Conservation (phyloP, 2,797 vertebrate genomes). For the Eulemur mongoz region DNA sequence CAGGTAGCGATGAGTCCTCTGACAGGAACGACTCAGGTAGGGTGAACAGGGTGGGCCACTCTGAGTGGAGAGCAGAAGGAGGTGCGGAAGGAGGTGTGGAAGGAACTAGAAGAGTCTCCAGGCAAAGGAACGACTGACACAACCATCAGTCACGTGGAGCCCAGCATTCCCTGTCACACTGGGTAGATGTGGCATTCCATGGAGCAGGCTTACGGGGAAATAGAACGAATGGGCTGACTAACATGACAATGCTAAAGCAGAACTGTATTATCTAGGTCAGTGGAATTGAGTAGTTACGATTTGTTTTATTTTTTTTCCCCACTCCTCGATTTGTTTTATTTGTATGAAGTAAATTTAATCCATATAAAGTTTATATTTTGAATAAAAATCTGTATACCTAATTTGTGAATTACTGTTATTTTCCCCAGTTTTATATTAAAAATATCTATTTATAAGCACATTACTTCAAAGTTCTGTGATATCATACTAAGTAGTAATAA, state of each 20-base stretch:
- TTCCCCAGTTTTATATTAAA: not conserved
- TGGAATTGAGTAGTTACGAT: not conserved
- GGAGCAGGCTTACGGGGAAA: not conserved
- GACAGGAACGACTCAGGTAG: not conserved
- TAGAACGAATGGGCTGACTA: not conserved
- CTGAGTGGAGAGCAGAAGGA: not conserved
- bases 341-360: not conserved
- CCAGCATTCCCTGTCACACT: rapidly evolving
- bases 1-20: not conserved
- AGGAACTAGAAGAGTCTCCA: not conserved
- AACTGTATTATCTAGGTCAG: not conserved
- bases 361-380: constrained; percentile 27
- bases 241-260: not conserved
- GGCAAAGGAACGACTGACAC: not conserved
- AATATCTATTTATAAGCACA: not conserved
- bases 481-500: not conserved
- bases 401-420: not conserved
- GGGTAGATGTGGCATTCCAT: not conserved
- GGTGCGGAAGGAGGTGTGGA: not conserved
- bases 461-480: not conserved
- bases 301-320: not conserved
- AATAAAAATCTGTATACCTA: not conserved
- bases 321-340: not conserved
- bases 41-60: not conserved
- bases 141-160: rapidly evolving